Percentiles rank a stretch among this genome's conserved stretches.
These are phyloP conservation scores for Cerastis rubricosa DNA, from an alignment of 2,888 invertebrate species.

Conservation along the genomic window DNA sequence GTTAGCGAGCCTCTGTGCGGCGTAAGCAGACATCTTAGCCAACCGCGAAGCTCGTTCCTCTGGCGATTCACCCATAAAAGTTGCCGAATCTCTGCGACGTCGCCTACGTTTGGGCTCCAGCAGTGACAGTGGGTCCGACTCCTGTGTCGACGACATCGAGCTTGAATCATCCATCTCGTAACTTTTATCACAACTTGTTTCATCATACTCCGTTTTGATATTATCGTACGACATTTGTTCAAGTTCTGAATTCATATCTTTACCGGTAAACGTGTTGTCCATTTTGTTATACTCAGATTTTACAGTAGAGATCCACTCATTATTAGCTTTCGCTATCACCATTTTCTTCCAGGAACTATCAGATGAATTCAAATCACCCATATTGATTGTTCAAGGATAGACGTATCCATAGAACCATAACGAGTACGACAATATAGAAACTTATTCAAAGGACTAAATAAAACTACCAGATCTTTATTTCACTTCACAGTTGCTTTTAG, in stretches of 20 bases:
- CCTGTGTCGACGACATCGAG: conserved; percentile 66
- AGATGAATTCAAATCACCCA: conserved; percentile 84
- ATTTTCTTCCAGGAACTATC: conserved; percentile 88
- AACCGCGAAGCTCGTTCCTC: conserved; percentile 81
- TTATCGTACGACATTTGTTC: conserved; percentile 63
- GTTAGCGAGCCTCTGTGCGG: conserved; percentile 85
- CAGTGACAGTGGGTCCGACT: conserved; percentile 73
- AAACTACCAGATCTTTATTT: conserved; percentile 34
- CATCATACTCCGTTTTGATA: conserved; percentile 74
- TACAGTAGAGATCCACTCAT: conserved; percentile 83
- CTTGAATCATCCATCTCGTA: conserved; percentile 62
- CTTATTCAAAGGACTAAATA: conserved; percentile 25
- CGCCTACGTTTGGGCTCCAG: conserved; percentile 65
- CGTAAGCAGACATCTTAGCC: conserved; percentile 87
- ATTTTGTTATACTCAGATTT: conserved; percentile 73
- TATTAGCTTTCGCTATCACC: conserved; percentile 84
- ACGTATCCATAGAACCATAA: conserved; percentile 88
- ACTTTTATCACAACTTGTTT: conserved; percentile 51
- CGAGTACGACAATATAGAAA: conserved; percentile 41
- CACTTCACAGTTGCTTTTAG: conserved; percentile 29
- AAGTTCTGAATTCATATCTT: conserved; percentile 62
- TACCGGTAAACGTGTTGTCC: conserved; percentile 66
- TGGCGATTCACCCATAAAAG: conserved; percentile 76
- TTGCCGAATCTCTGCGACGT: conserved; percentile 70
- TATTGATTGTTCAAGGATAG: conserved; percentile 88